Conservation (phyloP, 2,113 vertebrate genomes). For the Siniperca knerii region DNA sequence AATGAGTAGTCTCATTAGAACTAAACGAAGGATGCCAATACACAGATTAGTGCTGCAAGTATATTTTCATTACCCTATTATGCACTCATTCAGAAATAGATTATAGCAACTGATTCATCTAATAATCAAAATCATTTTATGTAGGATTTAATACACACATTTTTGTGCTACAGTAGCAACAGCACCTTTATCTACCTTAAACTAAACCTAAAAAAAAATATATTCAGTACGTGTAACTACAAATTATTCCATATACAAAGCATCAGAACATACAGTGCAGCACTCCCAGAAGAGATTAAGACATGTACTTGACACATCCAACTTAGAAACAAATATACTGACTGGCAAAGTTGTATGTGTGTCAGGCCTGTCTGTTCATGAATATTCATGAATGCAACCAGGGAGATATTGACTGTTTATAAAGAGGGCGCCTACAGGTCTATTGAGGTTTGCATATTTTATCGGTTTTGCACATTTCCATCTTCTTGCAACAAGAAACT, state of each 20-base stretch:
- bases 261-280: background rate
- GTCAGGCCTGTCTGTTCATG: constrained; percentile 17
- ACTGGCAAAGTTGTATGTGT: constrained; percentile 24
- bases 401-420: constrained; percentile 73
- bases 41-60: background rate
- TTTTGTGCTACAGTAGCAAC: background rate
- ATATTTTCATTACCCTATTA: constrained; percentile 9
- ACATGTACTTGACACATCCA: constrained; percentile 33
- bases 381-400: constrained; percentile 62
- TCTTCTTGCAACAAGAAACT: constrained; percentile 20
- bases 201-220: background rate
- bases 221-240: background rate
- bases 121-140: background rate
- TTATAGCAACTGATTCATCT: background rate
- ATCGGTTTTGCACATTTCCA: constrained; percentile 54
- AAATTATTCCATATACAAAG: background rate
- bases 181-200: background rate
- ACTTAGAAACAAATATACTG: constrained; percentile 29
- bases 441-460: constrained; percentile 63
- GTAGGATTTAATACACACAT: background rate
- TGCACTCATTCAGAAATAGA: background rate
- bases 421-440: constrained; percentile 56
- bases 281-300: constrained; percentile 35
- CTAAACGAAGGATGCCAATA: background rate
- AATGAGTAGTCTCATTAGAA: constrained; percentile 35